A percentile compares a stretch with the other conserved stretches of the same genome.
These are phyloP conservation scores for Caenorhabditis becei DNA, from an alignment of 2,888 invertebrate genomes.

Conservation along the genomic window DNA sequence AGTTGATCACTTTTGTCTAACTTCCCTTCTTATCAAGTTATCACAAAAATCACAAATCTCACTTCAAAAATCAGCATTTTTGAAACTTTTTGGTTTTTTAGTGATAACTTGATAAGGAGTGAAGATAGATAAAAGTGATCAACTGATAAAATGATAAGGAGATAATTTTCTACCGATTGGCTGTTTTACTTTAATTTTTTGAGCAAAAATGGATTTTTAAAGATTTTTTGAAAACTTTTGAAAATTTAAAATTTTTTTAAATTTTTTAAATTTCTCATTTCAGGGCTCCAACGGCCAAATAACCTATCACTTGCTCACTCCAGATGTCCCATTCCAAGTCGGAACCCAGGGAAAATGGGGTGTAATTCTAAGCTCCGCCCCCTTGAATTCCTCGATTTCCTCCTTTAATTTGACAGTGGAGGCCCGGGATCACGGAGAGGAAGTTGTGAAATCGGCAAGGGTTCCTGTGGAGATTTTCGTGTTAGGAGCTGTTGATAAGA, in stretches of 20 bases:
- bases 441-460: slow-evolving; percentile 33
- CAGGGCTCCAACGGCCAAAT: slow-evolving; percentile 75
- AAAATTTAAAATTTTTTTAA: neutral
- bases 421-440: slow-evolving; percentile 68
- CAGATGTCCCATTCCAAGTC: slow-evolving; percentile 62
- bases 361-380: slow-evolving; percentile 48
- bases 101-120: too few relatives aligned
- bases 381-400: slow-evolving; percentile 30
- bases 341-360: slow-evolving; percentile 55
- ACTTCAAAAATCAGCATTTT: too few relatives aligned
- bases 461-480: slow-evolving; percentile 63
- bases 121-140: too few relatives aligned
- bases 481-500: slow-evolving; percentile 8
- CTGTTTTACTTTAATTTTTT: too few relatives aligned
- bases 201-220: too few relatives aligned
- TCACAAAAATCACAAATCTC: too few relatives aligned
- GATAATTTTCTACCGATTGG: too few relatives aligned
- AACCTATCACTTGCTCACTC: slow-evolving; percentile 69
- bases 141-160: too few relatives aligned
- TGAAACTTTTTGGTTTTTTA: too few relatives aligned
- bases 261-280: slow-evolving; percentile 30
- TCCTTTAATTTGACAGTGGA: slow-evolving; percentile 65
- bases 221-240: neutral
- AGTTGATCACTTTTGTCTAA: too few relatives aligned
- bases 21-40: too few relatives aligned